These are phyloP conservation scores for Brachionichthys hirsutus DNA, from an alignment of 2,113 vertebrate genomes.

Conservation along the genomic window DNA sequence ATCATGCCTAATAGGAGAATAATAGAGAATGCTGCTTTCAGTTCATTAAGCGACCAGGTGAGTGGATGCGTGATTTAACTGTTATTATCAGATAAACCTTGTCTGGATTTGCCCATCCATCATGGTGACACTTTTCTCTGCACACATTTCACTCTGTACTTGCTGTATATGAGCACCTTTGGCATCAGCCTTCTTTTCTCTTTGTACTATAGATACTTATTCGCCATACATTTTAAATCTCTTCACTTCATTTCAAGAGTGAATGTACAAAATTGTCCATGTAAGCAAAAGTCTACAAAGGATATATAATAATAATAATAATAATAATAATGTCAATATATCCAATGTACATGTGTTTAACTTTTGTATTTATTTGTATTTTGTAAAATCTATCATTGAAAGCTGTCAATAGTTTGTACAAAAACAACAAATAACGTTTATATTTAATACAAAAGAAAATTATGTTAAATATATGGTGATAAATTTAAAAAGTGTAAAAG, in stretches of 20 bases:
- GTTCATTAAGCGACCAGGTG: constrained; percentile 73
- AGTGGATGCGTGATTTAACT: constrained; percentile 70
- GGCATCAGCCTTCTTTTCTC: constrained; percentile 43
- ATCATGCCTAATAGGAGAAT: constrained; percentile 70
- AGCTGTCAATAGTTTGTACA: constrained; percentile 11
- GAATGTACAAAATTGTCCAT: no score
- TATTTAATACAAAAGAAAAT: constrained; percentile 7
- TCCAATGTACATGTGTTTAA: background rate
- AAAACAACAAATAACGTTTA: background rate
- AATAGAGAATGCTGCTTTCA: constrained; percentile 67
- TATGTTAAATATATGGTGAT: background rate
- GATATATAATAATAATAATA: background rate
- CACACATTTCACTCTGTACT: constrained; percentile 47
- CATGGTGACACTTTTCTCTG: constrained; percentile 52
- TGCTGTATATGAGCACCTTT: constrained; percentile 43
- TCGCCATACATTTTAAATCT: background rate
- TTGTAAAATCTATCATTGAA: background rate
- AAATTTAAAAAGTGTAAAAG: constrained; percentile 7
- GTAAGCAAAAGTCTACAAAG: no score
- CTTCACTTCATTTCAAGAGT: no score
- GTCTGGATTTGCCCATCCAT: constrained; percentile 63
- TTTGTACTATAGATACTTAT: constrained; percentile 58
- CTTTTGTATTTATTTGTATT: background rate
- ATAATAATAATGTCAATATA: constrained; percentile 1
- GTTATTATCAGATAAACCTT: constrained; percentile 67